A percentile compares a stretch with the other conserved stretches of the same genome.
phyloP scores from a whole-genome alignment of 1,140 invertebrate species.

The Habropoda laboriosa region DNA sequence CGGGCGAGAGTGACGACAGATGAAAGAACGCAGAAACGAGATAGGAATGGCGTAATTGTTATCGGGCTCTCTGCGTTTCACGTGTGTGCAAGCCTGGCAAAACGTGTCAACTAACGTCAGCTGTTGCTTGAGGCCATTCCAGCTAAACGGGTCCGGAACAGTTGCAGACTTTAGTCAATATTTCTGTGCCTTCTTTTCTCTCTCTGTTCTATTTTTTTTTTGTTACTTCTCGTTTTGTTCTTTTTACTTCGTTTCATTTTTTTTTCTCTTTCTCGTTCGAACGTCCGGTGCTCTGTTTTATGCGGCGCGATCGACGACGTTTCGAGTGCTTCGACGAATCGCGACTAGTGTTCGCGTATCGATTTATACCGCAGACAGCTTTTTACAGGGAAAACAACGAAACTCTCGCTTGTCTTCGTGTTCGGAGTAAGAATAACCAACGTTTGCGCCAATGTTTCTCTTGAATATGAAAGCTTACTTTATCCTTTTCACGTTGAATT shows the following conservation, averaged over 20 bases:
- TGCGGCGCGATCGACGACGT: slow-evolving; percentile 10
- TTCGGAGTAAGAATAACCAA: neutral
- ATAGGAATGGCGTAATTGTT: slow-evolving; percentile 62
- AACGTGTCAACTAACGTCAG: slow-evolving; percentile 78
- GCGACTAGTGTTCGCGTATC: neutral
- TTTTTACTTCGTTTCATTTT: neutral
- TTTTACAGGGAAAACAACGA: neutral
- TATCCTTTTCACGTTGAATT: no score
- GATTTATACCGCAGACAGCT: neutral
- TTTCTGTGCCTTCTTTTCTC: slow-evolving; percentile 49
- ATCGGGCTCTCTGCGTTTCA: slow-evolving; percentile 57
- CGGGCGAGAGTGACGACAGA: slow-evolving; percentile 26
- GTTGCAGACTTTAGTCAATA: slow-evolving; percentile 62
- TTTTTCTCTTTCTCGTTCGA: neutral
- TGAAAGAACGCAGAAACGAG: slow-evolving; percentile 52
- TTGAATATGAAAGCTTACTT: no score
- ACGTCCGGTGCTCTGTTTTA: neutral
- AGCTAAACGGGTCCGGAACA: slow-evolving; percentile 73
- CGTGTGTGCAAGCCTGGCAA: slow-evolving; percentile 57
- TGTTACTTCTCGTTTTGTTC: neutral
- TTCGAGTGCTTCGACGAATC: slow-evolving; percentile 19
- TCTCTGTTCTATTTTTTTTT: slow-evolving; percentile 14
- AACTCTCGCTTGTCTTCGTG: no score
- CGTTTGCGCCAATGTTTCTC: no score
- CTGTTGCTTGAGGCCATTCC: slow-evolving; percentile 81